phyloP scores from a whole-genome alignment of 2,797 vertebrate species.

The Tympanoctomys barrerae region DNA sequence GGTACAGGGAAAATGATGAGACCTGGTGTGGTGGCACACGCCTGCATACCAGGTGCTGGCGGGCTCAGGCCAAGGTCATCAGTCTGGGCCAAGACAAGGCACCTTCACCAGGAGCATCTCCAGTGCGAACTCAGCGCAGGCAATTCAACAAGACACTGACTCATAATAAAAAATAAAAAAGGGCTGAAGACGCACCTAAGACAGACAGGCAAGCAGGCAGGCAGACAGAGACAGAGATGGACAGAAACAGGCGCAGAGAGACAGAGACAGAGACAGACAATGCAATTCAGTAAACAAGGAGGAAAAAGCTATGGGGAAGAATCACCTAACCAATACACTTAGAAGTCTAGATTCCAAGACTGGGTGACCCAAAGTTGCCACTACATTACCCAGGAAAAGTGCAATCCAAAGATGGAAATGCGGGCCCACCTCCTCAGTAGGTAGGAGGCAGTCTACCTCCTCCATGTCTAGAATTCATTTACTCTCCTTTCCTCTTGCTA shows the following conservation, averaged over 20 bases:
- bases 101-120: neutral
- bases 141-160: neutral
- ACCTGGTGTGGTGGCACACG: neutral
- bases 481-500: no score
- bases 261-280: neutral
- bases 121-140: neutral
- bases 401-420: constrained; percentile 28
- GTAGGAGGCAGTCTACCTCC: no score
- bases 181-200: neutral
- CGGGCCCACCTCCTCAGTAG: neutral
- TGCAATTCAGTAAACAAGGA: neutral
- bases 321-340: neutral
- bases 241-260: neutral
- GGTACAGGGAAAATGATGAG: neutral
- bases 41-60: neutral
- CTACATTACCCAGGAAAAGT: constrained; percentile 8
- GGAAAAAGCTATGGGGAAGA: neutral
- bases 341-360: neutral
- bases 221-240: neutral
- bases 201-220: neutral
- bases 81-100: neutral
- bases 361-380: neutral
- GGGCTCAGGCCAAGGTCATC: neutral
- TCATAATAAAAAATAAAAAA: neutral
- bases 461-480: no score